Evolutionary conservation across 2,797 vertebrate genomes (phyloP), one percentile per base, ranked within the genome.

Genomic region (Peromyscus aztecus): DNA sequence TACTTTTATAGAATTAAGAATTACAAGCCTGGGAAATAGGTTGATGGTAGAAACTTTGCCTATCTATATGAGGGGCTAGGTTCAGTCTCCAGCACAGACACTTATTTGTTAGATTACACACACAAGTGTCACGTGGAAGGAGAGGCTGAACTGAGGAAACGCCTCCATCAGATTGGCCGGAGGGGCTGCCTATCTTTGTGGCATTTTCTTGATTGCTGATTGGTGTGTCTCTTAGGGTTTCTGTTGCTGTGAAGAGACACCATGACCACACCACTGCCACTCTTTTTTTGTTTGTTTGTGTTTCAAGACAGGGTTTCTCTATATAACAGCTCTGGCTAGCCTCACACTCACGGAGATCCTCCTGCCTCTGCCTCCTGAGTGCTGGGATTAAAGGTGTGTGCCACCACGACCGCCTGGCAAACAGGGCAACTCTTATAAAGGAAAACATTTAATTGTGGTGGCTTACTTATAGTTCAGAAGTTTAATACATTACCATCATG

Each of bases 1-100:
- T 86, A 55, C 2, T 87, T 87, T 87, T 87, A 31, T 61, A 63
- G 86, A 85, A 84, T 90, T 93, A 82, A 97, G 40, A 95, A 65
- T 55, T n/a, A 27, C 29, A 85, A 46, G 61, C 6, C 37, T 78
- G 6, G 31, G 23, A 52, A 40, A 24, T 16, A 73, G 43, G 23
- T 78, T 17, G 46, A n/a, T 37, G 71, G 49, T 37, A 46, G 52
- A 82, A 29, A 37, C 10, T 21, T 55, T 75, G 10, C 14, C 67
- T 52, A 75, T 4, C 27, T 40, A 12, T 17, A 10, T 40, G 29
- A 83, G 1, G 14, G 8, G 19, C 59, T 67, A 19, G 10, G 16
- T 84, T 67, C 12, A 16, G 9, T 46, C 24, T 55, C 40, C 31
- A 69, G 17, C 23, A 67, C n/a, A 55, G n/a, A 49, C 13, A 63